Evolutionary conservation across 2,797 vertebrate genomes (phyloP), one percentile per base, ranked within the genome.

Genomic region (Propithecus perrieri): DNA sequence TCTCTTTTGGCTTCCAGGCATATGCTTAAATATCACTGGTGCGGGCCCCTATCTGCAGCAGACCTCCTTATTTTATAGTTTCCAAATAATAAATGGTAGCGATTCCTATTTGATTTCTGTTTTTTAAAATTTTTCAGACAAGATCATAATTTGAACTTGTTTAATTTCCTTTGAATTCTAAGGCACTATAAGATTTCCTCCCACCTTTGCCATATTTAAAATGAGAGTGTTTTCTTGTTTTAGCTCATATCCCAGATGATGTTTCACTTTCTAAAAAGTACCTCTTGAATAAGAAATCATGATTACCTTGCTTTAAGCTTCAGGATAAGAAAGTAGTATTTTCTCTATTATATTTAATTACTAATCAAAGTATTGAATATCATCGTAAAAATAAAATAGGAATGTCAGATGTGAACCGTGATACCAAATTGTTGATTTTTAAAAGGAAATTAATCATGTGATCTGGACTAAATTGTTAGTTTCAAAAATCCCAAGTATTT

Each of bases 311-410:
- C 80, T 89, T 75, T 95, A 97, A 95, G 83, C 65, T 67, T 28
- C 59, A 78, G 86, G 57, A 76, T 84, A 89, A 94, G 59, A 96
- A 95, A 90, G 55, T n/a, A 91, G 22, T 81, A 55, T 96, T 97
- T 92, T 94, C 79, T 91, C 79, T 41, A 63, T 95, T 97, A 91
- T 93, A 69, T 94, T 91, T 97, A 97, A 94, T 96, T 95, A 96
- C 71, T 87, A 93, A 96, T 92, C 96, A 93, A 97, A 97, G 53
- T 97, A 96, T 96, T 94, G 76, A 91, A 92, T 94, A 71, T 93
- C 96, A 89, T 30, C 97, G 71, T 92, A 93, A 96, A 97, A 96
- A 91, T 96, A 96, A 94, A 97, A 95, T n/a, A 91, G 80, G 97
- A 95, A 96, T 96, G 93, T 94, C 91, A 91, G 95, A 96, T 97